phyloP scores from a whole-genome alignment of 2,888 invertebrate species.

The Hydropsyche betteni region DNA sequence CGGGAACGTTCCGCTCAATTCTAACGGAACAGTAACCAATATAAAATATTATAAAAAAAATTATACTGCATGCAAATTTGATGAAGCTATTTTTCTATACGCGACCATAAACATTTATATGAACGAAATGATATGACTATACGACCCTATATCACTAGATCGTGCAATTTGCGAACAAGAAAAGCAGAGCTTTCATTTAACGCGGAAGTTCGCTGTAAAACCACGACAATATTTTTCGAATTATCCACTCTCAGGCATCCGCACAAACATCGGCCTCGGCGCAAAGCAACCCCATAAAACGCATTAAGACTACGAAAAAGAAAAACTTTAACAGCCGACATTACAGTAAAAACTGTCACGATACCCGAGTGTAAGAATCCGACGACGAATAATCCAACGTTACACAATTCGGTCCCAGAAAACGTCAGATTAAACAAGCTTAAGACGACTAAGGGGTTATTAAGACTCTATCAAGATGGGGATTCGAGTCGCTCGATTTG shows the following conservation, averaged over 20 bases:
- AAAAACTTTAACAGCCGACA: no score
- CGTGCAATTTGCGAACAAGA: no score
- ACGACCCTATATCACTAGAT: no score
- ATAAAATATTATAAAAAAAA: no score
- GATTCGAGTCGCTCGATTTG: constrained; percentile 32
- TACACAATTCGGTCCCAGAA: neutral
- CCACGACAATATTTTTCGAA: neutral
- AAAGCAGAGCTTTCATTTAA: no score
- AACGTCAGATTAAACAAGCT: constrained; percentile 20
- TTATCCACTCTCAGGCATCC: neutral
- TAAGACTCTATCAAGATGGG: constrained; percentile 15
- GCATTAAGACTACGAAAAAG: no score
- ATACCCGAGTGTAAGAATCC: neutral
- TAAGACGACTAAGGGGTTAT: constrained; percentile 17
- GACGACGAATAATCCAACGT: neutral
- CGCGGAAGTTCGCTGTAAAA: neutral
- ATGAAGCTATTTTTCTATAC: neutral
- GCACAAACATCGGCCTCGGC: no score
- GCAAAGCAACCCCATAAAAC: no score
- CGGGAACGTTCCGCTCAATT: constrained; percentile 9
- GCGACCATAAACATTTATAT: constrained; percentile 5
- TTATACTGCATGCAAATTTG: no score
- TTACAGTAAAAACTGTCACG: constrained; percentile 1
- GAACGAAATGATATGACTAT: neutral
- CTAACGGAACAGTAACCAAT: neutral